Evolutionary conservation across 2,888 invertebrate genomes (phyloP).

Genomic region (Linnaemya vulpina): DNA sequence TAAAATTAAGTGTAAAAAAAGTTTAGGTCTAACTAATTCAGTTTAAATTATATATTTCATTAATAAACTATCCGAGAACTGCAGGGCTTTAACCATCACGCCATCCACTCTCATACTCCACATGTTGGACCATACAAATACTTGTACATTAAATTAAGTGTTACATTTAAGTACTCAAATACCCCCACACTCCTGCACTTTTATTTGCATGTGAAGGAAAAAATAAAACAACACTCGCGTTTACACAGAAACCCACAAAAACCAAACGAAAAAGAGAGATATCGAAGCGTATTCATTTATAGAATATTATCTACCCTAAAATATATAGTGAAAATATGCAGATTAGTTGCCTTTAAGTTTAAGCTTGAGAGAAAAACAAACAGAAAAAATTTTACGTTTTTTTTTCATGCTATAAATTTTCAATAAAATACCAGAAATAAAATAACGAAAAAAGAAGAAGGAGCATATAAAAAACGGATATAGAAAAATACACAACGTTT

Average conservation of each 20-base stretch:
- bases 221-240: neutral
- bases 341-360: conserved; percentile 73
- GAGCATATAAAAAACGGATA: conserved; percentile 35
- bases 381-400: neutral
- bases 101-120: neutral
- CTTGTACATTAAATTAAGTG: conserved; percentile 48
- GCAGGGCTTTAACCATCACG: neutral
- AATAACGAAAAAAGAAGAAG: conserved; percentile 27
- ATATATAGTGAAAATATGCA: conserved; percentile 74
- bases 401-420: conserved; percentile 72
- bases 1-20: too few relatives aligned
- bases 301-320: conserved; percentile 68
- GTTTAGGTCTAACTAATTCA: too few relatives aligned
- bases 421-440: conserved; percentile 61
- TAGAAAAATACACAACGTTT: conserved; percentile 31
- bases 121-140: neutral
- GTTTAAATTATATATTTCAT: too few relatives aligned
- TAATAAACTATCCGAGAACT: too few relatives aligned
- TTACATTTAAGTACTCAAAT: conserved; percentile 53
- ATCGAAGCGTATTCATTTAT: conserved; percentile 69
- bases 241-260: conserved; percentile 55
- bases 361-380: conserved; percentile 47
- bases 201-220: conserved; percentile 22
- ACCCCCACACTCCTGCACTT: neutral
- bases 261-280: conserved; percentile 40